phyloP scores from a whole-genome alignment of 2,797 vertebrate genomes.

The Etheostoma nigrum region DNA sequence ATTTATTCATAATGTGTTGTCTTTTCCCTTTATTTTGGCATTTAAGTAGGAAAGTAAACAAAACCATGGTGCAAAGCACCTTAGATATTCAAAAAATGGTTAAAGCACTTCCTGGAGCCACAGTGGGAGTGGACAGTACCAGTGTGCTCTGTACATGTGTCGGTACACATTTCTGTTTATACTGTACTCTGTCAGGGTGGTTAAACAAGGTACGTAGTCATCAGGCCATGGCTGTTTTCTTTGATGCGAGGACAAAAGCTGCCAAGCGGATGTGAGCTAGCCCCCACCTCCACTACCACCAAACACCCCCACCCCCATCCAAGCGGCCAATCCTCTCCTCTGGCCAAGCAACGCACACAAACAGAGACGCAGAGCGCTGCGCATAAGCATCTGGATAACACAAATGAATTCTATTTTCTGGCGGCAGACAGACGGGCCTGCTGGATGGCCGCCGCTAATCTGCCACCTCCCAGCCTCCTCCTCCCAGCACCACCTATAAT shows the following conservation, averaged over 20 bases:
- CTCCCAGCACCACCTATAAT: conserved; percentile 69
- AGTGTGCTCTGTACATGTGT: conserved; percentile 31
- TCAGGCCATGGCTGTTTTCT: conserved; percentile 67
- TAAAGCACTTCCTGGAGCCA: conserved; percentile 7
- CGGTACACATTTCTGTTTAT: conserved; percentile 52
- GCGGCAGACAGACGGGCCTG: conserved; percentile 79
- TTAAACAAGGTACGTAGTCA: conserved; percentile 53
- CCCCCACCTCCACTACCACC: conserved; percentile 34
- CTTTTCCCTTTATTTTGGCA: neutral
- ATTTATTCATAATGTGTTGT: neutral
- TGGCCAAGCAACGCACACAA: conserved; percentile 60
- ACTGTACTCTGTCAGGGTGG: conserved; percentile 45
- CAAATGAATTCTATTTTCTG: conserved; percentile 86
- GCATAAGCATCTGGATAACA: conserved; percentile 84
- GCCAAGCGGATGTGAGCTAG: conserved; percentile 70
- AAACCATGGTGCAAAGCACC: neutral
- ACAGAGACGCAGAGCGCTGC: conserved; percentile 60
- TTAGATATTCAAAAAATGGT: neutral
- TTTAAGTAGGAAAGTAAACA: neutral
- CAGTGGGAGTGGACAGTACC: neutral
- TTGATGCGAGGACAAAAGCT: conserved; percentile 78
- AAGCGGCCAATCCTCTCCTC: conserved; percentile 65
- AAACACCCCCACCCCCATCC: conserved; percentile 19
- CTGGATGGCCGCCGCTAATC: conserved; percentile 76
- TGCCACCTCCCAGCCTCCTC: conserved; percentile 62